Conservation (phyloP, 2,113 vertebrate species). For the Forbesichthys agassizii region DNA sequence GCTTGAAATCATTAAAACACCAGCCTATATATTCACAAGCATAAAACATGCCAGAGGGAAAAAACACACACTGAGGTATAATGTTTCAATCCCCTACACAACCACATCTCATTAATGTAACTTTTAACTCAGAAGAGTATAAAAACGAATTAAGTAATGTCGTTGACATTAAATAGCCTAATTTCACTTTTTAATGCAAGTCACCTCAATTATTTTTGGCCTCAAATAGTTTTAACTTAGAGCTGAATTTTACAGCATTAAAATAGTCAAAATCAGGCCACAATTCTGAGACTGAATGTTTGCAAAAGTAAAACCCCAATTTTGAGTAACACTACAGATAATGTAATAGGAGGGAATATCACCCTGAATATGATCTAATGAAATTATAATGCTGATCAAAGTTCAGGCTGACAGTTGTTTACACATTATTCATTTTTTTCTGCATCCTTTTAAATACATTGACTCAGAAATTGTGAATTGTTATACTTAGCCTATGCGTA, state of each 20-base stretch:
- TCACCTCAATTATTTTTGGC: background rate
- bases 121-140: too few species aligned
- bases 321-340: constrained; percentile 8
- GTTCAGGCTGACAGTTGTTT: constrained; percentile 23
- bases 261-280: too few species aligned
- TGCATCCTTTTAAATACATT: constrained; percentile 53
- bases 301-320: background rate
- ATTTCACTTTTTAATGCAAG: background rate
- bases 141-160: too few species aligned
- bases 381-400: constrained; percentile 65
- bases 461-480: constrained; percentile 56
- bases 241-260: too few species aligned
- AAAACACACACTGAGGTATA: background rate
- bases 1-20: constrained; percentile 14
- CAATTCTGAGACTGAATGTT: too few species aligned
- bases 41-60: constrained; percentile 6
- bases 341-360: constrained; percentile 17
- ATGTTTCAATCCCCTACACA: background rate
- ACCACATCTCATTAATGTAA: background rate
- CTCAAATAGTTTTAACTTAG: background rate
- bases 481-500: constrained; percentile 35
- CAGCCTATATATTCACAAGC: constrained; percentile 40
- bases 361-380: constrained; percentile 55
- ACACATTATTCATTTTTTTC: constrained; percentile 33
- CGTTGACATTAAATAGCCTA: background rate